Conservation (phyloP, 2,797 vertebrate genomes). For the Gobio occitaniae region DNA sequence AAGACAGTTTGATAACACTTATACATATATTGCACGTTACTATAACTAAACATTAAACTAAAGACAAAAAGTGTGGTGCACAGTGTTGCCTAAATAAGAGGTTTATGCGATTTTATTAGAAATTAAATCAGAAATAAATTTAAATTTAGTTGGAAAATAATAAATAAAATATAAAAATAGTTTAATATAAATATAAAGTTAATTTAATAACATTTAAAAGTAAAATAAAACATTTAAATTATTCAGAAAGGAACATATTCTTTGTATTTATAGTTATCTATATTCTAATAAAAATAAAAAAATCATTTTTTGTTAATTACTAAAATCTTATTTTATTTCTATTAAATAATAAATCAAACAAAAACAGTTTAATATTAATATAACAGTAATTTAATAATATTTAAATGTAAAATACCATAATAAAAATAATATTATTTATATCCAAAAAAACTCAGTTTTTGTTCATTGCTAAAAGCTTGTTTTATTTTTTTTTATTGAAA, state of each 20-base stretch:
- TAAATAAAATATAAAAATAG: not conserved
- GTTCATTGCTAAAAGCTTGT: not conserved
- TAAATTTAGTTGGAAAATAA: not conserved
- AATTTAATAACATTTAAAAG: not conserved
- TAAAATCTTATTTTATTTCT: not conserved
- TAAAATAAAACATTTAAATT: not conserved
- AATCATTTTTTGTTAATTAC: not conserved
- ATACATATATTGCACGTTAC: not conserved
- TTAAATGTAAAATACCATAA: not conserved
- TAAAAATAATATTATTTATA: too few relatives aligned
- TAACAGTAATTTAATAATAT: not conserved
- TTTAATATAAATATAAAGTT: not conserved
- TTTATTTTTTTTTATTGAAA: not conserved
- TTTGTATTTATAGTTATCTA: not conserved
- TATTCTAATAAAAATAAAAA: not conserved
- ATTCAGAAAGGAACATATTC: too few relatives aligned
- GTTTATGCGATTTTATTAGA: not conserved
- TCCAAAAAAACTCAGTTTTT: not conserved
- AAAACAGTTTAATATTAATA: not conserved
- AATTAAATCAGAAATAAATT: too few relatives aligned
- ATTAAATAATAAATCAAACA: not conserved
- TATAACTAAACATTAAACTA: not conserved
- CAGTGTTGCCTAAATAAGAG: not conserved
- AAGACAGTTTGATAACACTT: not conserved
- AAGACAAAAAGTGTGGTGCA: not conserved